Evolutionary conservation across 2,888 invertebrate species (phyloP).

Genomic region (Acronicta alni): DNA sequence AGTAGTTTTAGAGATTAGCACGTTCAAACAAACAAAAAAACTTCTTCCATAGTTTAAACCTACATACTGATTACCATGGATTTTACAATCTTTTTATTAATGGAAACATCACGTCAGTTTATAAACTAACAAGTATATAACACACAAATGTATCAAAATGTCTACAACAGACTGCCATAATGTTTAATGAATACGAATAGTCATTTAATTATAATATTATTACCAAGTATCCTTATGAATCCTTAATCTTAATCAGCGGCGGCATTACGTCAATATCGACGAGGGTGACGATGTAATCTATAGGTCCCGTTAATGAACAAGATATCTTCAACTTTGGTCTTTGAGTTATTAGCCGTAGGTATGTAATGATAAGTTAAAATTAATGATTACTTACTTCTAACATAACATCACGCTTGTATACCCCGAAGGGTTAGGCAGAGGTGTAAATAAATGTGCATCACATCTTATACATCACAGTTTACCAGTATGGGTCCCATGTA

Average conservation of each 20-base stretch:
- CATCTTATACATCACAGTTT: too few species aligned
- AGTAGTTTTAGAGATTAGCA: too few species aligned
- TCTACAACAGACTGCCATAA: neutral
- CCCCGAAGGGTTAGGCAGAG: too few species aligned
- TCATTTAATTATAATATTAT: conserved; percentile 2
- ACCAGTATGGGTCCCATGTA: too few species aligned
- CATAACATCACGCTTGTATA: too few species aligned
- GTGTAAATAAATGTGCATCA: too few species aligned
- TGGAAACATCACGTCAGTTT: too few species aligned
- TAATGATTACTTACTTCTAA: neutral
- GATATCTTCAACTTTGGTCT: conserved; percentile 46
- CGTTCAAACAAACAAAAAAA: too few species aligned
- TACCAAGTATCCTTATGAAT: conserved; percentile 14
- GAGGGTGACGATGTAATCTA: conserved; percentile 45
- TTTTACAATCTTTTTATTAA: too few species aligned
- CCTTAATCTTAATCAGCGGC: conserved; percentile 30
- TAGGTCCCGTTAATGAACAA: conserved; percentile 49
- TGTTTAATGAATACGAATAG: neutral
- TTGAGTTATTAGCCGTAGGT: neutral
- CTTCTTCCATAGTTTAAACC: too few species aligned
- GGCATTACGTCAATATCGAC: conserved; percentile 32
- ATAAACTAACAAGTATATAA: too few species aligned
- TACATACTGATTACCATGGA: too few species aligned
- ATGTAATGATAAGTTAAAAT: neutral
- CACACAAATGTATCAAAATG: neutral